phyloP scores from a whole-genome alignment of 2,797 vertebrate genomes.

The Chelon auratus region DNA sequence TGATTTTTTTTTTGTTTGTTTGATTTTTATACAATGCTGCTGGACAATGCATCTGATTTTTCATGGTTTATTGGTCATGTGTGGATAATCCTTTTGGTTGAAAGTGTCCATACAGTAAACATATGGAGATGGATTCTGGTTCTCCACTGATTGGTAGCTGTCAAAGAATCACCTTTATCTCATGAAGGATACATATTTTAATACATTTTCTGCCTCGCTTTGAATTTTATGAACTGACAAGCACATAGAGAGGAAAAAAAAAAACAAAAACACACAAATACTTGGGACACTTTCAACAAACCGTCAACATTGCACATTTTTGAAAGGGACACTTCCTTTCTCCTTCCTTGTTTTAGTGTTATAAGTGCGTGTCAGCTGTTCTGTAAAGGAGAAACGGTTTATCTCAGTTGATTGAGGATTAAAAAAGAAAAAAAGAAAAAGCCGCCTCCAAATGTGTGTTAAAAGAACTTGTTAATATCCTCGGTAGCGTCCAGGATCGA shows the following conservation, averaged over 20 bases:
- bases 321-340: conserved; percentile 40
- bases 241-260: background rate
- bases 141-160: conserved; percentile 12
- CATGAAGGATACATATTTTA: conserved; percentile 40
- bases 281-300: conserved; percentile 38
- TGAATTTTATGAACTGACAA: conserved; percentile 15
- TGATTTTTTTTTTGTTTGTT: conserved; percentile 46
- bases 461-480: conserved; percentile 33
- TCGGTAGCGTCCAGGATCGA: conserved; percentile 16
- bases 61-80: conserved; percentile 29
- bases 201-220: background rate
- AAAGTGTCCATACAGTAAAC: conserved; percentile 29
- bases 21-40: conserved; percentile 62
- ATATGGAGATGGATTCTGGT: conserved; percentile 1
- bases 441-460: conserved; percentile 30
- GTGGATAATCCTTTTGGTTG: conserved; percentile 38
- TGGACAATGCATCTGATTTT: conserved; percentile 57
- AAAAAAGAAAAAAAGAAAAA: background rate
- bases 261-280: background rate
- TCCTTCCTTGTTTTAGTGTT: conserved; percentile 54
- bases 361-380: conserved; percentile 41
- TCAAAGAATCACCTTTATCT: conserved; percentile 26
- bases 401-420: conserved; percentile 6
- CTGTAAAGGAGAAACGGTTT: conserved; percentile 40
- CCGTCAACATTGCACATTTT: conserved; percentile 61